Base-by-base conservation (phyloP, 2,888 invertebrate species). In the Drosophila multiciliata region DNA sequence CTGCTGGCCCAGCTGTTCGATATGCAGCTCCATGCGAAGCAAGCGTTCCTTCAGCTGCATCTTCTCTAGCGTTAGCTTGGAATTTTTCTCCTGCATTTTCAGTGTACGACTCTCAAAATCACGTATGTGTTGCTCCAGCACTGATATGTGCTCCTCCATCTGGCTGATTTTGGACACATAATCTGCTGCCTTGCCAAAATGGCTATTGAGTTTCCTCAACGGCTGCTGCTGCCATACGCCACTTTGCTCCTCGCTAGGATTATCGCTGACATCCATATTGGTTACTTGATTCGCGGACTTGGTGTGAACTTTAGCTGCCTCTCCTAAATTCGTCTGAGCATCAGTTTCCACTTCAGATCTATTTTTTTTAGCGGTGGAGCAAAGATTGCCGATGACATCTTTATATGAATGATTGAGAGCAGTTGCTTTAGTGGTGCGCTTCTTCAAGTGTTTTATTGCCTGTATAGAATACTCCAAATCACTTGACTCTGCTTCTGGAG, bases 1-100 rank as follows among this genome's bases (percentile, higher is more conserved):
- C 33, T 73, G 68, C 5, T 50, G 52, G 1, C 61, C 58, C 12
- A 84, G 42, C 23, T 68, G 17, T 0, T 38, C n/a, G 0, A 91
- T 76, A 74, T 91, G 83, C 4, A 77, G 69, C 40, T 92, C 89
- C 73, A 92, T 80, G 17, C 82, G 61, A 3, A 70, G 71, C 2
- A 91, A 75, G 20, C 85, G 89, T 8, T 83, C 65, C 35, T 89
- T 83, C 1, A 92, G 71, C 38, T 87, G 91, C 36, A 90, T 78
- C 20, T 94, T 91, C 59, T 92, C 93, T 49, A 93, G 93, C 60
- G 93, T 93, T 62, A 94, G 65, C 60, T 93, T 92, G 11, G 89
- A 82, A 23, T 94, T 91, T 64, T 92, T 93, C 1, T 92, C 66
- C 49, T 93, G 92, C 70, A 94, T 68, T 77, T 94, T 94, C n/a